phyloP scores from a whole-genome alignment of 2,797 vertebrate genomes.

The Cuculus canorus region DNA sequence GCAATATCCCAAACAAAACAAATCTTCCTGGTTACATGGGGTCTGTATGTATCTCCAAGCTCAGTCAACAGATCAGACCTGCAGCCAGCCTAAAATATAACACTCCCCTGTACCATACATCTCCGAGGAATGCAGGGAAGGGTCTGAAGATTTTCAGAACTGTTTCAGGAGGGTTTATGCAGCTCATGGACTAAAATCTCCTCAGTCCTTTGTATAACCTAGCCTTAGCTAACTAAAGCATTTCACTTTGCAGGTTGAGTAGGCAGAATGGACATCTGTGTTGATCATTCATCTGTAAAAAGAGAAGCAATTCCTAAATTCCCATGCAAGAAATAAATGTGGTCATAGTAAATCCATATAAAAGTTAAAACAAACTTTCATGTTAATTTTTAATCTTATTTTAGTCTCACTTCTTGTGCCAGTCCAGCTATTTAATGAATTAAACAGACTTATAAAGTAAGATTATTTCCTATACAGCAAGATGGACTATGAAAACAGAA shows the following conservation, averaged over 20 bases:
- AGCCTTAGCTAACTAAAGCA: fast-evolving
- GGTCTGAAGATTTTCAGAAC: background rate
- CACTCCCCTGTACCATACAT: too few species aligned
- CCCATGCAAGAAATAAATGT: background rate
- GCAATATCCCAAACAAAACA: too few species aligned
- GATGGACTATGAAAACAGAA: background rate
- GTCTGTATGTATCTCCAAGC: background rate
- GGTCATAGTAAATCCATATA: background rate
- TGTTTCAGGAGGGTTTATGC: background rate
- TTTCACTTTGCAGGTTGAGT: background rate
- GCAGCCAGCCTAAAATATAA: background rate
- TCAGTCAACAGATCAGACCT: background rate
- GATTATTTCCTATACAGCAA: background rate
- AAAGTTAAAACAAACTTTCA: background rate
- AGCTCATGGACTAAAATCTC: background rate
- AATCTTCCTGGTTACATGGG: background rate
- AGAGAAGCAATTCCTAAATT: background rate
- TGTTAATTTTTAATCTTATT: background rate
- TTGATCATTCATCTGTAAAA: background rate
- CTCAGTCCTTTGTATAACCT: background rate
- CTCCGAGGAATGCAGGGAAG: background rate
- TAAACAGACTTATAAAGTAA: background rate
- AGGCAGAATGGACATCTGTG: background rate
- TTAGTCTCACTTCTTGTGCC: background rate
- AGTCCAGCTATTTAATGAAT: background rate